Base-by-base conservation (phyloP, 2,113 vertebrate species). In the Melanerpes aurifrons region DNA sequence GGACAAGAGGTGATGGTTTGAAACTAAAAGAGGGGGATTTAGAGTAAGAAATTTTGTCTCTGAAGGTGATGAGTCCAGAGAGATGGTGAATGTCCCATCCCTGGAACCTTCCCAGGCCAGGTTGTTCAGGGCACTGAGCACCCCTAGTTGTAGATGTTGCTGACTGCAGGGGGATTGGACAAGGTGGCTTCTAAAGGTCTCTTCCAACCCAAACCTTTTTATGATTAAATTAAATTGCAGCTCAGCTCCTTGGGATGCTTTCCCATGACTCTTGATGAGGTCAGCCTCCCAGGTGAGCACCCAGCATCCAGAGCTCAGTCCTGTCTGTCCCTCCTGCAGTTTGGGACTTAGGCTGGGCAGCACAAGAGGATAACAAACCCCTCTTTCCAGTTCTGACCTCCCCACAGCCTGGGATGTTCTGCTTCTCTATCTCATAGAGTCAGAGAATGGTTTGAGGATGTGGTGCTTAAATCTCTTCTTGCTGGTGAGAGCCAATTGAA, bases 321-420 rank as follows among this genome's bases (percentile, higher is more conserved):
- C 35, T 50, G 19, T 0, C 0, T 21, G 21, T 37, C 47, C 61
- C 31, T 85, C 31, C 19, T 3, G 5, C 3, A 4, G 37, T 48
- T 57, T 57, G 28, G 62, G 37, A 17, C 87, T 0, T 0, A 35
- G 12, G 3, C 26, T 50, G 14, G 17, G 50, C 13, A 21, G 32
- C 18, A 22, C 28, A 14, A 78, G 59, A 67, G 17, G 21, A 21
- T 35, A 6, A 4, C 43, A 57, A 21, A 66, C 64, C 32, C 11
- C 20, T 64, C 48, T 57, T 12, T 50, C 35, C 10, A 53, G 4
- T 64, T 45, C 59, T 58, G 66, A 17, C 45, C 31, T 62, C 35
- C 50, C 29, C 4, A 17, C 35, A 62, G 54, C 54, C 15, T 17
- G 21, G 31, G 28, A 13, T 0, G 0, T 70, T 76, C 43, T 70